Base-by-base conservation (phyloP, 2,113 vertebrate genomes). In the Harpagus bidentatus region DNA sequence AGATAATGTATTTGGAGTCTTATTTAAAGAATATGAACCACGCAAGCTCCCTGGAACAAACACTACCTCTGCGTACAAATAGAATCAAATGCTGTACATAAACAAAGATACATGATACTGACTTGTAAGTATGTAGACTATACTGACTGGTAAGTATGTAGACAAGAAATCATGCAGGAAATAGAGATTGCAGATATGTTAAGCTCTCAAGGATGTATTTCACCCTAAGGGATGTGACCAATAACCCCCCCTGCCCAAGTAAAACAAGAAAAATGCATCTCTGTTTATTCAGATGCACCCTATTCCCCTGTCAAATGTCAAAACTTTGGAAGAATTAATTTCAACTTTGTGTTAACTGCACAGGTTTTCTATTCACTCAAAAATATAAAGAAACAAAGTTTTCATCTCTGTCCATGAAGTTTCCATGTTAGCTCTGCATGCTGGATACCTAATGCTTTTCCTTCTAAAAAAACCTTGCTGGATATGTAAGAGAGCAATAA, bases 21-120 rank as follows among this genome's bases (percentile, higher is more conserved):
- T 96, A 96, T 97, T 96, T 96, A 96, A 97, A 95, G 95, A 95
- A 73, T 93, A 94, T 70, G 93, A 96, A 96, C 80, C 56, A 96
- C 26, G 78, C 88, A 88, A 76, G 90, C 94, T 58, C 72, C 76
- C 56, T 86, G 95, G 92, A 92, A 95, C 86, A 90, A 93, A 86
- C 76, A 84, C 40, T 86, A 88, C 38, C 82, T 93, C 91, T 89
- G 95, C 82, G 77, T 95, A 97, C 96, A 96, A 96, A 96, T 78
- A 97, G 95, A 86, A 96, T 89, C 82, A 81, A 95, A 96, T 70
- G 86, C 94, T 76, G 86, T 86, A 95, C 86, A 69, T 94, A 95
- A 96, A 96, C 93, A 96, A 93, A 95, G 96, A 95, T 15, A 97
- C 82, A 88, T 76, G 92, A 97, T 93, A 95, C 90, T 87, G 77